These are phyloP conservation scores for Amphiprion clarkii DNA, from an alignment of 2,797 vertebrate genomes.

Conservation along the genomic window DNA sequence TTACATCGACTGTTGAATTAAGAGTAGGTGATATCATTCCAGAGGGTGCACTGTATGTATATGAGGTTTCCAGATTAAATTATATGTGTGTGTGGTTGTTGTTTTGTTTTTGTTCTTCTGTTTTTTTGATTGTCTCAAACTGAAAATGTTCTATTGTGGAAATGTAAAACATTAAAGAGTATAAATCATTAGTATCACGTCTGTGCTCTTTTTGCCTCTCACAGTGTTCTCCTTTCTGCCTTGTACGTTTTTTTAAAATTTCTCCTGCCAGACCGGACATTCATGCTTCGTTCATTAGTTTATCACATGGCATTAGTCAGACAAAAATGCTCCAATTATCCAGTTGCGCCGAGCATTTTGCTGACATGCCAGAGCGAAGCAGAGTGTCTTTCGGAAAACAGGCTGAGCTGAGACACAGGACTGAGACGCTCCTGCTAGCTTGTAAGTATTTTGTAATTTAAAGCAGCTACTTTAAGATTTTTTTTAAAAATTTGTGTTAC, in stretches of 20 bases:
- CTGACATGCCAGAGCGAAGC: conserved; percentile 46
- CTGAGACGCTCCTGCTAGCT: conserved; percentile 1
- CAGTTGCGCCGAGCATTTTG: conserved; percentile 46
- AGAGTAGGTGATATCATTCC: conserved; percentile 60
- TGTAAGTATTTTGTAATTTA: conserved; percentile 56
- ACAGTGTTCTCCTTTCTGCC: neutral
- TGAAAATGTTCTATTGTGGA: conserved; percentile 77
- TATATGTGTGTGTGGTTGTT: conserved; percentile 67
- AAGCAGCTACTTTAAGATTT: neutral
- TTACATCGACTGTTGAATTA: conserved; percentile 46
- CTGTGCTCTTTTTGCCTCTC: conserved; percentile 18
- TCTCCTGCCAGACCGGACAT: conserved; percentile 48
- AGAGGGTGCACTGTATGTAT: conserved; percentile 74
- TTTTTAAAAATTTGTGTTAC: neutral
- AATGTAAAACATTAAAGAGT: conserved; percentile 73
- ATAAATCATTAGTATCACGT: conserved; percentile 48
- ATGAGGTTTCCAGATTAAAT: conserved; percentile 78
- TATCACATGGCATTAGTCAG: conserved; percentile 81
- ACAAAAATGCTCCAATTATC: conserved; percentile 75
- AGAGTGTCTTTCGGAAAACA: conserved; percentile 34
- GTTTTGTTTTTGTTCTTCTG: conserved; percentile 25
- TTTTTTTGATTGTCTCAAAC: conserved; percentile 64
- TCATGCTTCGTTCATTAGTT: conserved; percentile 76
- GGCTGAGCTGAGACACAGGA: neutral
- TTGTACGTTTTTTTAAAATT: neutral